These are phyloP conservation scores for Leptopilina myrica DNA, from an alignment of 2,888 invertebrate genomes.

Conservation along the genomic window DNA sequence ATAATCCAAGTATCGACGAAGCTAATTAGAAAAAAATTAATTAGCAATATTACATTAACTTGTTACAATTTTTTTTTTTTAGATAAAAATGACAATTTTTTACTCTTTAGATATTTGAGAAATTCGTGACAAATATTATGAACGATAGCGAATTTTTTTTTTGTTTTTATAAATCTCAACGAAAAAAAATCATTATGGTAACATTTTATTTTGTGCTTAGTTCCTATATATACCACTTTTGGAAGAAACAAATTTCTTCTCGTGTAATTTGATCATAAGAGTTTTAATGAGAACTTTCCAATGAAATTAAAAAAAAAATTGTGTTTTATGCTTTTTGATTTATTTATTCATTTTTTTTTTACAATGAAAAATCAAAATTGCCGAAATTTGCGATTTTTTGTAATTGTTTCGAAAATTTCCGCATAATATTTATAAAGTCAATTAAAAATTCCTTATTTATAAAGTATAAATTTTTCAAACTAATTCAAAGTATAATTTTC, in stretches of 20 bases:
- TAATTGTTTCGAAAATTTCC: no score
- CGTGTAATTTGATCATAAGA: slow-evolving; percentile 29
- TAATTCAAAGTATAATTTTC: no score
- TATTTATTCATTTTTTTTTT: background rate
- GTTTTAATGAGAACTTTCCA: background rate
- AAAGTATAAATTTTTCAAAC: no score
- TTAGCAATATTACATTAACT: no score
- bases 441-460: no score
- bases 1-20: no score
- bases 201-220: slow-evolving; percentile 39
- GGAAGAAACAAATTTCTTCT: slow-evolving; percentile 31
- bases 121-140: slow-evolving; percentile 26
- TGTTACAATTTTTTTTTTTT: no score
- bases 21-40: no score
- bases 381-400: background rate
- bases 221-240: slow-evolving; percentile 24
- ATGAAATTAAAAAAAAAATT: background rate
- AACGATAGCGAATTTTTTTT: background rate
- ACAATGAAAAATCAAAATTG: background rate
- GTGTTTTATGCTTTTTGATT: background rate
- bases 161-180: background rate
- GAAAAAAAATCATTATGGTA: slow-evolving; percentile 36
- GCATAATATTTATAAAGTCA: no score
- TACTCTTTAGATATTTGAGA: no score
- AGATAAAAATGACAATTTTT: no score